Base-by-base conservation (phyloP, 2,797 vertebrate species). In the Platyrinchus mystaceus region DNA sequence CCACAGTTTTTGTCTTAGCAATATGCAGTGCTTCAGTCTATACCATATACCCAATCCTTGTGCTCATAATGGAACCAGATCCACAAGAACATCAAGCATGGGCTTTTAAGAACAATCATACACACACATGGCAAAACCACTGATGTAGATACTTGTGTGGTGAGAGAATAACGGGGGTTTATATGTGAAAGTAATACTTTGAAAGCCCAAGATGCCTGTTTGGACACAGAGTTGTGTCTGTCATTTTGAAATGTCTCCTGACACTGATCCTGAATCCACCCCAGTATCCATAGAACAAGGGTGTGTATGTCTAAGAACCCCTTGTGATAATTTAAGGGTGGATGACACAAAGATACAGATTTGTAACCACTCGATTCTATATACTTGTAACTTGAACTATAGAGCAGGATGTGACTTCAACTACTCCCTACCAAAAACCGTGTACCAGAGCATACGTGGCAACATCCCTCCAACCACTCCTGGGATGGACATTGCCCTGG, bases 311-410 rank as follows among this genome's bases (percentile, higher is more conserved):
- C 27, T 43, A 37, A 36, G 47, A 68, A 22, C 5, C 10, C 10
- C 22, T 27, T 52, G 39, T 32, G 66, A 41, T 26, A 59, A 13
- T 36, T 56, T 10, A 24, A 32, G 12, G 66, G 44, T 3, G 39
- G 15, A 16, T 39, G 44, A 28, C 58, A 70, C 58, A 52, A 46
- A 84, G 12, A 52, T 8, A 19, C 10, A 52, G 52, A 34, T 46
- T 26, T 64, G 12, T 6, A 52, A 39, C 24, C 0, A 0, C 18
- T 32, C 13, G 5, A 59, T 52, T 58, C 26, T 7, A 14, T 17
- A 8, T 10, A 14, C 44, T 52, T 66, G 14, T 32, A 71, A 59
- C 34, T 44, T 32, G 34, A 41, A 18, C 58, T 34, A 10, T 6
- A 14, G 50, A 41, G 58, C 44, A 59, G 39, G 7, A 4, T 10